Base-by-base conservation (phyloP, 2,113 vertebrate species). In the Nematolebias whitei region DNA sequence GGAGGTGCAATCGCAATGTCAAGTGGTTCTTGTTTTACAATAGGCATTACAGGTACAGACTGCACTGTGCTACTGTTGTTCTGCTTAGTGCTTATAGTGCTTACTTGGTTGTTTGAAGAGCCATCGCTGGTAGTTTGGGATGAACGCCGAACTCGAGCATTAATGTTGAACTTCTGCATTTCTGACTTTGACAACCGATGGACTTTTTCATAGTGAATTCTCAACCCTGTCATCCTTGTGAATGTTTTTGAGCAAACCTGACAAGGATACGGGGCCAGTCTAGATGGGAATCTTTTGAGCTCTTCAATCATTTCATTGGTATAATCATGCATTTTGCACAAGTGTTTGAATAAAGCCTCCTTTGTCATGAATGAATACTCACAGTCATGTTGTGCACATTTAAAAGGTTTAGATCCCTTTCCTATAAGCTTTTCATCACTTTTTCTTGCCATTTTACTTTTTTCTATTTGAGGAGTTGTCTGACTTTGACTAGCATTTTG, bases 281-380 rank as follows among this genome's bases (percentile, higher is more conserved):
- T 98, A 62, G 95, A 89, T 2, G 98, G 96, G 64, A 94, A 95
- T 69, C 96, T 96, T 91, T 98, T 99, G 29, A 99, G 93, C 86
- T 98, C 95, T 61, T 96, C 92, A 66, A 99, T 97, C 94, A 95
- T 97, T 35, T 98, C 96, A 51, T 90, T 85, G 39, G 93, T 92
- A 57, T 95, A 99, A 56, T 98, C 94, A 22, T 99, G 98, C 78
- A 98, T 90, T 85, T 96, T 97, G 63, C 87, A 89, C 49, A 98
- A 94, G 86, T 99, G 98, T 86, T 96, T 99, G 87, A 98, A 98
- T 26, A 99, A 89, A 0, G 97, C 97, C 35, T 99, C 98, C 76
- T 99, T 99, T 70, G 98, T 98, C 98, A 99, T 99, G 63, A 97
- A 97, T 32, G 96, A 96, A 18, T 96, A 99, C 70, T 70, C 93